Base-by-base conservation (phyloP, 2,797 vertebrate genomes). In the Sebastes variabilis region DNA sequence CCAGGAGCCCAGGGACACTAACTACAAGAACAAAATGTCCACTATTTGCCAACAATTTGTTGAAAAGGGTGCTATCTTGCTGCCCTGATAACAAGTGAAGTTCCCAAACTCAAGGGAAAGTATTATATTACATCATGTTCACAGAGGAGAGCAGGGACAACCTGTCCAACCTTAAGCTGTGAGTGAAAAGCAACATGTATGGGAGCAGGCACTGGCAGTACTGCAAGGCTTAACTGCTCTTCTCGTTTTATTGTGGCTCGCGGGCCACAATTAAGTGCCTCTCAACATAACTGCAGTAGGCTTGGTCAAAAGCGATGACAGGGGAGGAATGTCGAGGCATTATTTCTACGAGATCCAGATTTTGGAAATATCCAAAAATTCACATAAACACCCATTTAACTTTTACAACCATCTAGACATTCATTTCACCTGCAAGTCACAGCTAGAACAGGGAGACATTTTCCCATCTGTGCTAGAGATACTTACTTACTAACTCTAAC, bases 91-190 rank as follows among this genome's bases (percentile, higher is more conserved):
- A 62, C 11, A 36, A 79, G 38, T 8, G 4, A 58, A 7, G 46
- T 46, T 77, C 42, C 8, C 12, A 66, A 66, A 73, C 5, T n/a
- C 10, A 11, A 74, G 16, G 52, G 46, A 61, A 87, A 65, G n/a
- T 38, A 75, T 36, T 25, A 13, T 38, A 54, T 22, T 46, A 20
- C 2, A 24, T 52, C 1, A 18, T 22, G 32, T 46, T 56, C 36
- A 30, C 2, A 49, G 13, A 60, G 59, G 66, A 60, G 52, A 38
- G 12, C 0, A 24, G n/a, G 29, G 36, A 67, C 42, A 32, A 59
- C 32, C 4, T 27, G 52, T 66, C 24, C 10, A 55, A 61, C 20
- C n/a, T 58, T 20, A 42, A 60, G 69, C 54, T 13, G 24, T 1
- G 12, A 69, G 22, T 52, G 20, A 72, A 59, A 75, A 54, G 27